Evolutionary conservation across 1,140 invertebrate genomes (phyloP).

Genomic region (Eupristina koningsbergeri): DNA sequence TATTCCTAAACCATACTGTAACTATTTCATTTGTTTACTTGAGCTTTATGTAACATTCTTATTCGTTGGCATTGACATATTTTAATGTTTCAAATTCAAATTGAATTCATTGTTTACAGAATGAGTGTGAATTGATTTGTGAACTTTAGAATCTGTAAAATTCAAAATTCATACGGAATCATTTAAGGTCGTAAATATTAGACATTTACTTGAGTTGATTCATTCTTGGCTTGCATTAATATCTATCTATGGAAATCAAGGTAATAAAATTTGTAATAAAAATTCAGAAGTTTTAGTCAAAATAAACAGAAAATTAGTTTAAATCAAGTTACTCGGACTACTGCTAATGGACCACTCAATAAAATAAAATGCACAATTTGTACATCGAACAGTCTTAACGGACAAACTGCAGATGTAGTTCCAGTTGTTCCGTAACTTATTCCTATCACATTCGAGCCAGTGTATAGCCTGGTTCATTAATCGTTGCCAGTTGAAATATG

Average conservation of each 20-base stretch:
- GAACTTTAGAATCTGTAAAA: no score
- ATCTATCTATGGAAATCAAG: not conserved
- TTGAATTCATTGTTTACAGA: not conserved
- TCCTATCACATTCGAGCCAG: not conserved
- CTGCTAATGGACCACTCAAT: not conserved
- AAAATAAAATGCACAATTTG: not conserved
- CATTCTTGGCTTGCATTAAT: not conserved
- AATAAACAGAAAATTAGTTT: not conserved
- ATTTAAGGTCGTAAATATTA: not conserved
- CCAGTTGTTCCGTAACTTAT: not conserved
- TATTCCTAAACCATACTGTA: no score
- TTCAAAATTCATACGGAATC: not conserved
- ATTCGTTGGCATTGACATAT: no score
- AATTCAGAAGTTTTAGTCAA: not conserved
- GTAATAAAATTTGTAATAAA: not conserved
- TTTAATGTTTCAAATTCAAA: not conserved
- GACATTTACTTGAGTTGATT: not conserved
- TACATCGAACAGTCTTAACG: no score
- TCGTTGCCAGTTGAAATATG: conserved; percentile 3
- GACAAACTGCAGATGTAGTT: not conserved
- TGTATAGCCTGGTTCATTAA: not conserved
- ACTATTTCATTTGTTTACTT: no score
- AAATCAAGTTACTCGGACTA: not conserved
- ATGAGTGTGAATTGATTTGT: no score
- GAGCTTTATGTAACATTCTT: no score